Base-by-base conservation (phyloP, 2,113 vertebrate species). In the Spea bombifrons region DNA sequence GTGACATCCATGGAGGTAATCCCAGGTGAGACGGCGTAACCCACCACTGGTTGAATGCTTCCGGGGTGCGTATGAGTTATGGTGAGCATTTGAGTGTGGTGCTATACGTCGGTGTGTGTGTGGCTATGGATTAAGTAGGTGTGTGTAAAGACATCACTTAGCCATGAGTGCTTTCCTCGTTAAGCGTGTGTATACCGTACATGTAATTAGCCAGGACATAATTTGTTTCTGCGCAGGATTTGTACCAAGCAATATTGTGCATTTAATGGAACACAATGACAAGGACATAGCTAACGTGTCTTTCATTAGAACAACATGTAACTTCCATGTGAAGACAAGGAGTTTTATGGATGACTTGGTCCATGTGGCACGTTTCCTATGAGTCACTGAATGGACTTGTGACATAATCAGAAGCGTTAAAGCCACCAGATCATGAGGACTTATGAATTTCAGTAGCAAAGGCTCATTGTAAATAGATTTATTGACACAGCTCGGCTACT, bases 271-370 rank as follows among this genome's bases (percentile, higher is more conserved):
- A 30, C 64, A 9, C 10, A 52, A n/a, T 55, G 50, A 67, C 52
- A 46, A 55, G n/a, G 59, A 61, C 57, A 48, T 13, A 15, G 30
- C 47, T 64, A 44, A 46, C 50, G 47, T 47, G 15, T 69, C 53
- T 55, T 47, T 76, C 66, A 61, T 13, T 61, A 52, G 75, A 50
- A 76, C 66, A n/a, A 44, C 10, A 66, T 66, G 71, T 55, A 44
- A 47, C 55, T 8, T 45, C 8, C 52, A 47, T 57, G 30, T 55
- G 69, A 71, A 30, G 30, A 30, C 30, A 30, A 30, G 46, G 7
- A 16, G 3, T 59, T 9, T n/a, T 57, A 64, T 46, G 49, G 13
- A 66, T 73, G 77, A 57, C 16, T 12, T 72, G 66, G 9, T 7
- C 0, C 8, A 43, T 4, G 15, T 59, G 45, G 71, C 63, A 80